phyloP scores from a whole-genome alignment of 2,113 vertebrate species.

The Neopipo cinnamomea region DNA sequence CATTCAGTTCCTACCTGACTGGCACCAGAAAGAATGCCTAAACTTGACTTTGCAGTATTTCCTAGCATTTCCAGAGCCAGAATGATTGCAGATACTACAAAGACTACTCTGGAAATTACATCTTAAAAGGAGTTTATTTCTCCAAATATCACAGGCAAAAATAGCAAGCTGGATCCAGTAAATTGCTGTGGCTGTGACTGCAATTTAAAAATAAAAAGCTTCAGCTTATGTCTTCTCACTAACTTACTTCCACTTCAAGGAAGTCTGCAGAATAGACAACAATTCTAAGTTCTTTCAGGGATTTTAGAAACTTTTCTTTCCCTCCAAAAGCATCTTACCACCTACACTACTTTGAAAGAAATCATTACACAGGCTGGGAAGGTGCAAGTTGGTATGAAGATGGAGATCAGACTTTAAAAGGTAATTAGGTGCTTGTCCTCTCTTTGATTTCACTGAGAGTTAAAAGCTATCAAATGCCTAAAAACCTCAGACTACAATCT shows the following conservation, averaged over 20 bases:
- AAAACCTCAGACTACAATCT: neutral
- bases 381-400: neutral
- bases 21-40: neutral
- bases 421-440: neutral
- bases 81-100: neutral
- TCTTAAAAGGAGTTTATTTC: neutral
- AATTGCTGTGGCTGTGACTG: neutral
- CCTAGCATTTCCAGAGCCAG: neutral
- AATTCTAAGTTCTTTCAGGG: neutral
- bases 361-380: neutral
- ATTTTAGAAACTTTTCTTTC: constrained; percentile 8
- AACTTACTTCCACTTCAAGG: neutral
- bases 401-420: neutral
- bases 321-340: neutral
- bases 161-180: neutral
- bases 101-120: neutral
- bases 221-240: neutral
- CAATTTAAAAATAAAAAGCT: constrained; percentile 15
- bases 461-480: neutral
- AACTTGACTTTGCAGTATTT: neutral
- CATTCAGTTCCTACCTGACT: neutral
- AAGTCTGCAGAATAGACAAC: neutral
- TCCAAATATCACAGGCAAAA: neutral
- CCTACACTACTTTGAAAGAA: neutral
- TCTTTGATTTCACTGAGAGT: neutral